Conservation (phyloP, 2,113 vertebrate genomes). For the Vireo altiloquus region DNA sequence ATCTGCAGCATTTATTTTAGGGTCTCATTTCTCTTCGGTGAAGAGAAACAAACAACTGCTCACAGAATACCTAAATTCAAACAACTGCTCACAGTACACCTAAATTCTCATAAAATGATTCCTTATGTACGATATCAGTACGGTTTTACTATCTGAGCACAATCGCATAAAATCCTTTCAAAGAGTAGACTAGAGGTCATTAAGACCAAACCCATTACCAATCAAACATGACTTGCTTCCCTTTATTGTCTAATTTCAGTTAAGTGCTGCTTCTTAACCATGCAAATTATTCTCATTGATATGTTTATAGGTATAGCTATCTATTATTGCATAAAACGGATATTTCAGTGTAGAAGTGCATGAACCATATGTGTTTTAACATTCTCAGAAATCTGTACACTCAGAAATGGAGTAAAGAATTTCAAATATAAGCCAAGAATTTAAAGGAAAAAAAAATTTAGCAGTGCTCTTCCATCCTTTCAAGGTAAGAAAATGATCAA, state of each 20-base stretch:
- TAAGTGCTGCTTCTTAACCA: not conserved
- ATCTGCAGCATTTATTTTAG: not conserved
- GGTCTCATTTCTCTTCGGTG: not conserved
- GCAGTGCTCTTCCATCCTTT: not conserved
- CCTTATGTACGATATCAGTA: not conserved
- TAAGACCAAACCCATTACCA: not conserved
- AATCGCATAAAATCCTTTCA: not conserved
- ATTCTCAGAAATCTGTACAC: not conserved
- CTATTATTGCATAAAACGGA: not conserved
- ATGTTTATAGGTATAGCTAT: not conserved
- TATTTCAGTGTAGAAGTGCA: not conserved
- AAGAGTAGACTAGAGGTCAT: not conserved
- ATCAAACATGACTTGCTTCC: not conserved
- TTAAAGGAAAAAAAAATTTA: not conserved
- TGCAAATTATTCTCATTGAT: not conserved
- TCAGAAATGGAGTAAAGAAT: not conserved
- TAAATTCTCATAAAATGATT: not conserved
- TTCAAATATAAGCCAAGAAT: not conserved
- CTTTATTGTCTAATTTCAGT: not conserved
- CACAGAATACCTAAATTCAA: too few species aligned
- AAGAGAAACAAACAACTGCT: too few species aligned
- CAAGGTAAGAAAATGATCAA: not conserved
- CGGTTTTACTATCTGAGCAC: not conserved
- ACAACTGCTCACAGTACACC: not conserved
- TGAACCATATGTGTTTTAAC: rapidly evolving